Evolutionary conservation across 2,113 vertebrate genomes (phyloP).

Genomic region (Vulpes ferrilata): DNA sequence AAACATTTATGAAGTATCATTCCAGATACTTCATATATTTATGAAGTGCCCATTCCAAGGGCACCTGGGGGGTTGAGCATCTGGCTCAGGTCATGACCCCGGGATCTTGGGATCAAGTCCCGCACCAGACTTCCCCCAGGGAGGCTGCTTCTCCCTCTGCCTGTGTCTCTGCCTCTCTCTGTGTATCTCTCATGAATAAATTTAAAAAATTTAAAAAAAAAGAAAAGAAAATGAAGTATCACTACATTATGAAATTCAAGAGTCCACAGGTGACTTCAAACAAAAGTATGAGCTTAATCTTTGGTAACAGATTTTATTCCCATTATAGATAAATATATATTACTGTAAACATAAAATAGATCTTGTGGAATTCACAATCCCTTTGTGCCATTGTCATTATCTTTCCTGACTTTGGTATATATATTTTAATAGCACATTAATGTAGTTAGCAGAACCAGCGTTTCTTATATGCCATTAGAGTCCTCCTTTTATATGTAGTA

Average conservation of each 20-base stretch:
- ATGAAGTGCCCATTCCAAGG: no score
- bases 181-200: no score
- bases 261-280: not conserved
- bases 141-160: no score
- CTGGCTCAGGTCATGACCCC: no score
- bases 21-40: no score
- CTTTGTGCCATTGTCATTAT: not conserved
- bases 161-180: no score
- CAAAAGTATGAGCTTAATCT: not conserved
- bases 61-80: no score
- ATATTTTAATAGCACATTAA: not conserved
- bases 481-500: not conserved
- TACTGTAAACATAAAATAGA: not conserved
- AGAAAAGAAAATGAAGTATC: no score
- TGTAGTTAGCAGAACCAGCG: not conserved
- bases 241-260: no score
- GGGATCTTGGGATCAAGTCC: no score
- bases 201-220: no score
- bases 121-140: no score
- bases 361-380: not conserved
- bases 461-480: not conserved
- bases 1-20: not conserved
- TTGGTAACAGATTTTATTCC: not conserved
- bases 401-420: not conserved
- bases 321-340: not conserved